Conservation (phyloP, 1,140 invertebrate species). For the Steinernema feltiae region DNA sequence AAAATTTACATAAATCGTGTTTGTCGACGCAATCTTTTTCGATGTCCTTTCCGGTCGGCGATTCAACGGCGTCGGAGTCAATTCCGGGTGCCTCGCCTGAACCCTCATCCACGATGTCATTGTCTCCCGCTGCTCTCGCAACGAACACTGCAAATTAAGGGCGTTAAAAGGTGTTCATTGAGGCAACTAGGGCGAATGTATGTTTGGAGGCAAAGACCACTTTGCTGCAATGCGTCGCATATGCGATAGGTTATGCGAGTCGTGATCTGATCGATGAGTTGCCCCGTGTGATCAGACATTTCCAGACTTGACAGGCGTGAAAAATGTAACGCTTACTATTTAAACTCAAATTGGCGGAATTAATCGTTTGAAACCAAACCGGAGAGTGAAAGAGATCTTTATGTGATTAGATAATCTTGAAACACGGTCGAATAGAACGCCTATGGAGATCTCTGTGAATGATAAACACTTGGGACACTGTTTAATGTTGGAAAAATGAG, state of each 20-base stretch:
- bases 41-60: background rate
- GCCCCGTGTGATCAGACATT: background rate
- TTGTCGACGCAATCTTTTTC: constrained; percentile 35
- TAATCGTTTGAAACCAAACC: background rate
- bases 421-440: constrained; percentile 4
- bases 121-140: background rate
- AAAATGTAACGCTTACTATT: no score
- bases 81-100: background rate
- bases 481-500: background rate
- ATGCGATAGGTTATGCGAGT: background rate
- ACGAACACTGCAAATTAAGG: constrained; percentile 7
- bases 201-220: background rate
- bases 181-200: background rate
- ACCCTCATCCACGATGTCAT: constrained; percentile 13
- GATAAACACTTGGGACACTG: background rate
- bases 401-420: background rate
- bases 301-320: no score
- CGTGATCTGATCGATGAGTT: background rate
- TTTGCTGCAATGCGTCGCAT: no score
- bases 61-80: background rate
- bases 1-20: constrained; percentile 57
- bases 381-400: background rate
- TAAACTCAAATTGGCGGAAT: no score
- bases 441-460: constrained; percentile 1
- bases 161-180: background rate